Percentiles rank a stretch among this genome's conserved stretches.
These are phyloP conservation scores for Eueremaeus valkanovi DNA, from an alignment of 2,888 invertebrate genomes.

Conservation along the genomic window DNA sequence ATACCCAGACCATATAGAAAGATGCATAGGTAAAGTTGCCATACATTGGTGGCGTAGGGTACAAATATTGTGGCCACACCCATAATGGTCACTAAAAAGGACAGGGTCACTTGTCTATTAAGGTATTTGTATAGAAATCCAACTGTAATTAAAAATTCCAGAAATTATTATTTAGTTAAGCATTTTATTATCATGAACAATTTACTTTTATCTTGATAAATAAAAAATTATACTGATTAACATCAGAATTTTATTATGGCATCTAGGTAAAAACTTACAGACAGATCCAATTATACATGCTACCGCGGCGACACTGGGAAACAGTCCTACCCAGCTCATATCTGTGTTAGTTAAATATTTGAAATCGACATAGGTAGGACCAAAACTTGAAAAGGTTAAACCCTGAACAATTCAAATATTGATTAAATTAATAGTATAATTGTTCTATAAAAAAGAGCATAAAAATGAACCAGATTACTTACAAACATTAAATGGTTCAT, in stretches of 20 bases:
- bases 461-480: not conserved
- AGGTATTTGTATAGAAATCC: slow-evolving; percentile 28
- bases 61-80: not conserved
- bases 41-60: not conserved
- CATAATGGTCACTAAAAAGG: not conserved
- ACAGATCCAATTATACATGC: not conserved
- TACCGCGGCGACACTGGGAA: not conserved
- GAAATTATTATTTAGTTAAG: not conserved
- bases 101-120: slow-evolving; percentile 19
- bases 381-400: slow-evolving; percentile 8
- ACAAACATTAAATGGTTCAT: not conserved
- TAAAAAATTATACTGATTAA: not conserved
- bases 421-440: not conserved
- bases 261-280: too few relatives aligned
- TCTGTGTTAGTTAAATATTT: not conserved
- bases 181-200: too few relatives aligned
- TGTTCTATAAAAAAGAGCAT: not conserved
- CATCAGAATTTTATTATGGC: not conserved
- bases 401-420: not conserved
- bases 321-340: not conserved
- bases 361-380: not conserved
- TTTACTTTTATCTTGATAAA: too few relatives aligned
- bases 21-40: not conserved
- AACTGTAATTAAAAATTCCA: not conserved
- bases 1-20: slow-evolving; percentile 28